Percentiles rank a stretch among this genome's conserved stretches.
Evolutionary conservation across 2,797 vertebrate genomes (phyloP).

Genomic region (Lepidocolaptes lacrymiger): DNA sequence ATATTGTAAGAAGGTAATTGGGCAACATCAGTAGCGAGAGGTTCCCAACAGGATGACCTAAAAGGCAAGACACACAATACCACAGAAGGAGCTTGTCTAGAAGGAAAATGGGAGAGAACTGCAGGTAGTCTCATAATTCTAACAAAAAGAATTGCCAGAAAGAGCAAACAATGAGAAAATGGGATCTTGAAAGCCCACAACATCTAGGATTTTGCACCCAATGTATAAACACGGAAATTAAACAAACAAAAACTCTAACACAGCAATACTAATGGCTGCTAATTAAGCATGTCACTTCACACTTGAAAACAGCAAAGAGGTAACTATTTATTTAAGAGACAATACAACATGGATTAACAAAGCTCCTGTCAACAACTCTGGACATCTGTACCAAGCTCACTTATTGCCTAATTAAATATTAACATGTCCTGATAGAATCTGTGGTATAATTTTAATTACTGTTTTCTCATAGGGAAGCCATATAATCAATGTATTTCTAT

Average conservation of each 20-base stretch:
- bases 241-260: neutral
- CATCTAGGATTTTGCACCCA: neutral
- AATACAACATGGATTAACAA: conserved; percentile 44
- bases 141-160: neutral
- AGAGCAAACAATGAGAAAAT: neutral
- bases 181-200: neutral
- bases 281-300: conserved; percentile 35
- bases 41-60: neutral
- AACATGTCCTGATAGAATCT: conserved; percentile 70
- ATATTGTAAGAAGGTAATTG: neutral
- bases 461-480: conserved; percentile 68
- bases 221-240: neutral
- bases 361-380: conserved; percentile 39
- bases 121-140: neutral
- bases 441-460: conserved; percentile 69
- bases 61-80: neutral
- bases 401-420: conserved; percentile 71
- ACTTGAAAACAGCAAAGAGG: conserved; percentile 7
- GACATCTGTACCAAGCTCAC: conserved; percentile 53
- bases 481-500: conserved; percentile 66
- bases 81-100: neutral
- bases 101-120: neutral
- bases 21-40: fast-evolving
- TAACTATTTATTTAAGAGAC: conserved; percentile 51
- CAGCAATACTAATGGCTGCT: neutral